Conservation (phyloP, 2,888 invertebrate genomes). For the Sinelater perroti region DNA sequence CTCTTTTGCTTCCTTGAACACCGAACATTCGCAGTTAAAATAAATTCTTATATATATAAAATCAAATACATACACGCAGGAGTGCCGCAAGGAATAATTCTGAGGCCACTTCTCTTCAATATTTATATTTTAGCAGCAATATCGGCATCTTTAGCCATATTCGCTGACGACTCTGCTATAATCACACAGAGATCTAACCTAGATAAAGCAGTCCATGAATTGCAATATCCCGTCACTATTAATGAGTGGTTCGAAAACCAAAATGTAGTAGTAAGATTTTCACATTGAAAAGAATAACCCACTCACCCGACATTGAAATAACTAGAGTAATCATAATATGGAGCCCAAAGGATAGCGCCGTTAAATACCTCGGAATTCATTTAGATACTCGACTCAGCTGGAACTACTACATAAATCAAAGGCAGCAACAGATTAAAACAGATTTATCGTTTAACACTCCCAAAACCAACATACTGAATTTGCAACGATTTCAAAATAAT, state of each 20-base stretch:
- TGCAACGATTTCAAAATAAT: too few relatives aligned
- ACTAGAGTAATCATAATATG: too few relatives aligned
- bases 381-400: too few relatives aligned
- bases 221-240: neutral
- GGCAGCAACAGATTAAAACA: too few relatives aligned
- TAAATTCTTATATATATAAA: neutral
- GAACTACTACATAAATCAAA: too few relatives aligned
- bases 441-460: too few relatives aligned
- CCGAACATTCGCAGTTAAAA: neutral
- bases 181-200: neutral
- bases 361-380: too few relatives aligned
- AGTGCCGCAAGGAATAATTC: neutral
- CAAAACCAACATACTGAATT: too few relatives aligned
- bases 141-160: too few relatives aligned
- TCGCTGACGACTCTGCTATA: too few relatives aligned
- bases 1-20: neutral
- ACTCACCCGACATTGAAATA: neutral
- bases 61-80: neutral
- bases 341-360: too few relatives aligned
- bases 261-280: neutral
- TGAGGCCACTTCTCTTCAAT: neutral
- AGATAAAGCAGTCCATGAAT: neutral
- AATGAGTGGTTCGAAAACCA: neutral
- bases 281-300: neutral
- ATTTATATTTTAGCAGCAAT: neutral